Percentiles rank a stretch among this genome's conserved stretches.
Evolutionary conservation across 2,113 vertebrate genomes (phyloP).

Genomic region (Ascaphus truei): DNA sequence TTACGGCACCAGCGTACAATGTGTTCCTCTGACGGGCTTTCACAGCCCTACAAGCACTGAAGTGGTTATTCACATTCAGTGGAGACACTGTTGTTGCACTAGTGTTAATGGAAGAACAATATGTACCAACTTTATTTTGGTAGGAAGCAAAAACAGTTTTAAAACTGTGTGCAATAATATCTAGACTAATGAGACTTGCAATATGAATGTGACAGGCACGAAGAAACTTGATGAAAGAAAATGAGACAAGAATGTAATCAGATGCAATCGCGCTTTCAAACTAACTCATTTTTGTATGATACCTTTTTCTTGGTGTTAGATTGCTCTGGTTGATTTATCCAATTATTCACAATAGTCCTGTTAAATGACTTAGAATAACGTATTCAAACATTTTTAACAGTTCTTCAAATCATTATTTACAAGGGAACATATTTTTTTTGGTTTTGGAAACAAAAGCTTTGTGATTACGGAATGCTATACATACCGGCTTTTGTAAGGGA

Average conservation of each 20-base stretch:
- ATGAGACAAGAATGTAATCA: constrained; percentile 22
- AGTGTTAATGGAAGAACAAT: not conserved
- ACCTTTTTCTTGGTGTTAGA: constrained; percentile 13
- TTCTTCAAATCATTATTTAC: too few relatives aligned
- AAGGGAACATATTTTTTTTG: too few relatives aligned
- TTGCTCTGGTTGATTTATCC: constrained; percentile 16
- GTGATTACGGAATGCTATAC: too few relatives aligned
- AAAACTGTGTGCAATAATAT: not conserved
- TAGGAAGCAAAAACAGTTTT: not conserved
- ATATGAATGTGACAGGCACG: constrained; percentile 14
- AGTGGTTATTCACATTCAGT: not conserved
- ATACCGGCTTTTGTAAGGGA: too few relatives aligned
- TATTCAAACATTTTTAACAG: not conserved
- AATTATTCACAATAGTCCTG: constrained; percentile 23
- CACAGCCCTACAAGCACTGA: not conserved
- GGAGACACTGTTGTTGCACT: not conserved
- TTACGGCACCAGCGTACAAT: not conserved
- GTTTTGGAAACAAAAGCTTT: too few relatives aligned
- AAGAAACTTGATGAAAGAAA: constrained; percentile 29
- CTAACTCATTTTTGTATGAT: constrained; percentile 8
- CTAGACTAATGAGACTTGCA: constrained; percentile 27
- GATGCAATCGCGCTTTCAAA: constrained; percentile 10
- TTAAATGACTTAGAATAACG: constrained; percentile 1
- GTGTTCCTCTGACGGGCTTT: not conserved
- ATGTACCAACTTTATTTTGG: not conserved